Evolutionary conservation across 2,797 vertebrate genomes (phyloP).

Genomic region (Eleutherodactylus coqui): DNA sequence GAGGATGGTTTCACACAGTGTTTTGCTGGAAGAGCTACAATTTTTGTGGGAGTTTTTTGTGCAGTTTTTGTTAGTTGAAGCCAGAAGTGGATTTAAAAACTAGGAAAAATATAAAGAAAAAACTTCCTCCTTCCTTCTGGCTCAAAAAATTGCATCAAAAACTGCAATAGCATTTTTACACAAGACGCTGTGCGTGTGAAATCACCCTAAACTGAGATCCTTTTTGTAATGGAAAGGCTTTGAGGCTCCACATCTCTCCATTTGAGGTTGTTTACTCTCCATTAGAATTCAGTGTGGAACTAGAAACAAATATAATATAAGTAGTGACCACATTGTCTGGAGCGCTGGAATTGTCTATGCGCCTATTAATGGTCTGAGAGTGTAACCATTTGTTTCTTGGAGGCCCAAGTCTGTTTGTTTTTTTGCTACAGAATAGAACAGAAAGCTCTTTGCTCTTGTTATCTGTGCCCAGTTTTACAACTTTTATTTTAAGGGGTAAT

Average conservation of each 20-base stretch:
- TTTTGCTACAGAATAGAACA: constrained; percentile 17
- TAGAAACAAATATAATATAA: constrained; percentile 23
- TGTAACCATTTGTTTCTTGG: not conserved
- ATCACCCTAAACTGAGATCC: not conserved
- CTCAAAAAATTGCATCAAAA: no score
- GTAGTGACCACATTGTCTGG: not conserved
- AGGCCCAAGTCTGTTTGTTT: constrained; percentile 31
- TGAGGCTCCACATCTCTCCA: not conserved
- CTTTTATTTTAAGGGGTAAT: constrained; percentile 14
- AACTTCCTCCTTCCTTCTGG: no score
- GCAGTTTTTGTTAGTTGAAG: no score
- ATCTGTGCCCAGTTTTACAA: constrained; percentile 23
- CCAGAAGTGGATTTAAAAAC: no score
- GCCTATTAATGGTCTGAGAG: not conserved
- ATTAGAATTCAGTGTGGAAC: not conserved
- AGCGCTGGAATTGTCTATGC: not conserved
- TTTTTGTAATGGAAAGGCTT: not conserved
- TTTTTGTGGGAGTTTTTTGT: no score
- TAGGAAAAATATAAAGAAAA: no score
- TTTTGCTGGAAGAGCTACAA: no score
- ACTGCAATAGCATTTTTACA: no score
- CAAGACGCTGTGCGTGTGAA: no score
- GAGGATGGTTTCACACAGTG: no score
- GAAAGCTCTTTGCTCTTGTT: constrained; percentile 30
- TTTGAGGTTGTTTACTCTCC: not conserved